Percentiles rank a stretch among this genome's conserved stretches.
phyloP scores from a whole-genome alignment of 2,888 invertebrate species.

The Theristus sp. region DNA sequence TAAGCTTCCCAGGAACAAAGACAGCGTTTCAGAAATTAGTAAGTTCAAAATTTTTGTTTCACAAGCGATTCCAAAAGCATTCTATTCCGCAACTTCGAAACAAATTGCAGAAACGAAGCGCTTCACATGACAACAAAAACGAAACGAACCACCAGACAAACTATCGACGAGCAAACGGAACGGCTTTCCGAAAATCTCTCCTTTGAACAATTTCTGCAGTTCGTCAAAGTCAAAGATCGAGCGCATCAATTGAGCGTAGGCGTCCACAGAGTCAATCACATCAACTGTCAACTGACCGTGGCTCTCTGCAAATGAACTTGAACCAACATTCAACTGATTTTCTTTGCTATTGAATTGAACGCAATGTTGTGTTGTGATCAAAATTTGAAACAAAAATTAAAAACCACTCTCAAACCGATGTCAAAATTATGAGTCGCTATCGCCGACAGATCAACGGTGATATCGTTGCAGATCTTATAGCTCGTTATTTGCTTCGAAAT shows the following conservation, averaged over 20 bases:
- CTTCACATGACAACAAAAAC: too few species aligned
- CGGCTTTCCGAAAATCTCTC: constrained; percentile 39
- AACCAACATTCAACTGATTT: background rate
- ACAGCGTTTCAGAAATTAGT: too few species aligned
- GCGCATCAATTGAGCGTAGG: constrained; percentile 77
- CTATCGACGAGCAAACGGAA: constrained; percentile 74
- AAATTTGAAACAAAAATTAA: background rate
- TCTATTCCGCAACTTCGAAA: too few species aligned
- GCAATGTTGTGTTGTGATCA: background rate
- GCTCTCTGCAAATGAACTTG: background rate
- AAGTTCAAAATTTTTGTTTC: too few species aligned
- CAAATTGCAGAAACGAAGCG: too few species aligned
- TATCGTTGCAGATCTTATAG: constrained; percentile 58
- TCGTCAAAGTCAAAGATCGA: constrained; percentile 81
- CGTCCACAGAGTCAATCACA: constrained; percentile 69
- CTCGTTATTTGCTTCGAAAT: constrained; percentile 54
- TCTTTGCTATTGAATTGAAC: background rate
- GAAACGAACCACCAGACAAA: constrained; percentile 69
- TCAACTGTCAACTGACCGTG: constrained; percentile 54
- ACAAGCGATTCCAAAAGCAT: too few species aligned
- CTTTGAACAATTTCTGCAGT: constrained; percentile 53
- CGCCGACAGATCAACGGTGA: constrained; percentile 54
- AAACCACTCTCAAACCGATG: constrained; percentile 33
- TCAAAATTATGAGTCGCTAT: constrained; percentile 48
- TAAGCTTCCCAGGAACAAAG: too few species aligned